Base-by-base conservation (phyloP, 2,888 invertebrate species). In the Bimastos eiseni region DNA sequence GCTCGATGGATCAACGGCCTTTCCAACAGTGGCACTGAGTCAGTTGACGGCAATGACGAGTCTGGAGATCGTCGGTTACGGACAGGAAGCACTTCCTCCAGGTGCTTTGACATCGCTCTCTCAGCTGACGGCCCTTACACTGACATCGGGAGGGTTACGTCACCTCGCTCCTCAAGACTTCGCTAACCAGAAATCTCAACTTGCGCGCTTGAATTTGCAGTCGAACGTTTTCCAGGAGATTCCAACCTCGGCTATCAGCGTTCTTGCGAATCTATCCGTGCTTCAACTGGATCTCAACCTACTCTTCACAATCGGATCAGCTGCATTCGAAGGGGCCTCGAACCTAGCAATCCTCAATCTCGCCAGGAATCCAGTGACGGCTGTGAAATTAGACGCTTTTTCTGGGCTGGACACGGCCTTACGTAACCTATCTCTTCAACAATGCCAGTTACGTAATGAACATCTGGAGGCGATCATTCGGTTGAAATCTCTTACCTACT, bases 321-420 rank as follows among this genome's bases (percentile, higher is more conserved):
- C 49, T 8, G 41, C 89, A 24, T 90, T 90, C 84, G 37, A 37
- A 1, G 90, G 90, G 30, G 37, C 83, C 24, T 41, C 83, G 15
- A 90, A 38, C 36, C 36, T 90, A 41, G 21, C n/a, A 21, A n/a
- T 84, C 33, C 90, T 90, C 21, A 83, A 90, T n/a, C 90, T 90
- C n/a, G 55, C 90, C n/a, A 41, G 38, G n/a, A 90, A 90, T 41
- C 90, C 84, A 30, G 34, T 90, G 19, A 30, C 11, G 17, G 21
- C 0, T 6, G n/a, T 90, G 6, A 44, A 83, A 30, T 36, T 36
- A 21, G n/a, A 37, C n/a, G 90, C 90, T 30, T 90, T 90, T 84
- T 37, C 36, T 3, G 90, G 90, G 8, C 86, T 90, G n/a, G 90
- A 84, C 11, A 49, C 24, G 24, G 86, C 13, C 30, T 37, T 90